Evolutionary conservation across 2,888 invertebrate species (phyloP), one percentile per base, ranked within the genome.

Genomic region (Chymomyza fuscimana): DNA sequence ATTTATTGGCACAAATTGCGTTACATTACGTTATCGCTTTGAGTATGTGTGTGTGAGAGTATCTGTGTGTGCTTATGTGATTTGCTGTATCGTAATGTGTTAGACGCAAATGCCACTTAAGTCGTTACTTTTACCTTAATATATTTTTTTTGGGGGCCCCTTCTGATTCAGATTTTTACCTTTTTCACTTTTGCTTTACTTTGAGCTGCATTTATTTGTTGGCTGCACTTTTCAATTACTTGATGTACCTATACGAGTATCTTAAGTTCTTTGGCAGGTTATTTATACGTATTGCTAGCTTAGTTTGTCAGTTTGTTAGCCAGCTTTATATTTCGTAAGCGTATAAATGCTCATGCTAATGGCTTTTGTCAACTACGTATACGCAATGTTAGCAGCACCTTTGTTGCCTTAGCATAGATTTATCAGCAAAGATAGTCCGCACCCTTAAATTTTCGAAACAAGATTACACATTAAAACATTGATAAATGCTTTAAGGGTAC

Each of bases 1-100:
- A 85, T 86, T 85, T 85, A 85, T 85, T 80, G 74, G 78, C 85
- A 77, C 87, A 86, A 86, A 85, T 85, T 85, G 81, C 77, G 78
- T 76, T 78, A 81, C 82, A 82, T 85, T 86, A 82, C 81, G 78
- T 79, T 86, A 85, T 82, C 87, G 84, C 81, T 81, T 77, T 77
- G 77, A 73, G 76, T 64, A 67, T 59, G 65, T 58, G 64, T 64
- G 52, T 67, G 63, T 62, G 29, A 65, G 61, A 5, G 16, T 51
- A 15, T 51, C 51, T 22, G 19, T n/a, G 58, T 25, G 22, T 58
- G 58, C 22, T 58, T 58, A 58, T 58, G 32, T 16, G 25, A 36
- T 60, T 60, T 29, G 60, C n/a, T 60, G 60, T 36, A 16, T 54
- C 54, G 54, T 54, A 16, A 54, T 54, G 54, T 16, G 54, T 22